phyloP scores from a whole-genome alignment of 2,888 invertebrate species.

The Cataglyphis livida region DNA sequence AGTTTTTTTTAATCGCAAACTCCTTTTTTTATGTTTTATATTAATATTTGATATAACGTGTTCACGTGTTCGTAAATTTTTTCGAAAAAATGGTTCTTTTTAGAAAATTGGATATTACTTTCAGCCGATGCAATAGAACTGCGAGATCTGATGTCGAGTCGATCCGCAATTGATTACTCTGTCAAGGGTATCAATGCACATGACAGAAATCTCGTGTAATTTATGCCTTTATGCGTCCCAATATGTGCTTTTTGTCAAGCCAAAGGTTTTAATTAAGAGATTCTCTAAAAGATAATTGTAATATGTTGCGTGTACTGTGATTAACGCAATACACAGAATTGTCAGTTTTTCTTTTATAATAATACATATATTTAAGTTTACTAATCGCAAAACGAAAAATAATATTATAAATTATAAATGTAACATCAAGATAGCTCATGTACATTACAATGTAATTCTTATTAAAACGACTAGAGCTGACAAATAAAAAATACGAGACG shows the following conservation, averaged over 20 bases:
- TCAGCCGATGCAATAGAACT: neutral
- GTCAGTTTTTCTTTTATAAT: neutral
- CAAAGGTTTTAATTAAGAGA: constrained; percentile 32
- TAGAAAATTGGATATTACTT: neutral
- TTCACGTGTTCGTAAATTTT: neutral
- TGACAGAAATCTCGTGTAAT: constrained; percentile 42
- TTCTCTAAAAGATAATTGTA: constrained; percentile 51
- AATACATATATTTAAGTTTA: neutral
- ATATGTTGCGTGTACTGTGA: neutral
- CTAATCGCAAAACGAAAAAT: neutral
- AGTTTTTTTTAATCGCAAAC: neutral
- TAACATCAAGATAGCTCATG: neutral
- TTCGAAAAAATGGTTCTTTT: neutral
- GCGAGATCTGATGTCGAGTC: constrained; percentile 18
- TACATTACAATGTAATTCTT: neutral
- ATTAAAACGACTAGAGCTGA: neutral
- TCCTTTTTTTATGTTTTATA: neutral
- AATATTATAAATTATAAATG: neutral
- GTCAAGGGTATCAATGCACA: constrained; percentile 19
- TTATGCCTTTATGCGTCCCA: neutral
- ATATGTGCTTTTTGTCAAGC: constrained; percentile 53
- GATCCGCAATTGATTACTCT: constrained; percentile 29
- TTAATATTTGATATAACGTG: neutral
- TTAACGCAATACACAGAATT: constrained; percentile 12
- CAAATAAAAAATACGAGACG: neutral